A percentile compares a stretch with the other conserved stretches of the same genome.
phyloP scores from a whole-genome alignment of 1,140 invertebrate species.

The Drepana arcuata region DNA sequence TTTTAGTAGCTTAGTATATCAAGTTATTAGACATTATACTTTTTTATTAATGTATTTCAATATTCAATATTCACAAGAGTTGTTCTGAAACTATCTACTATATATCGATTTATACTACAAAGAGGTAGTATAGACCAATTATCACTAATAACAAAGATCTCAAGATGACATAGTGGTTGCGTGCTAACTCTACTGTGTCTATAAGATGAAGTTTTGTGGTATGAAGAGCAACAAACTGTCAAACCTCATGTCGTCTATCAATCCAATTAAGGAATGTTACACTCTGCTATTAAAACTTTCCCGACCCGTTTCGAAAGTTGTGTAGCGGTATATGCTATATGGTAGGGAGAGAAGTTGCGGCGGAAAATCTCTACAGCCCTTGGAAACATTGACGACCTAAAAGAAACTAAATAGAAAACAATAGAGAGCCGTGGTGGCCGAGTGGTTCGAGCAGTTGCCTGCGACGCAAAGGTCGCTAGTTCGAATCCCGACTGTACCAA shows the following conservation, averaged over 20 bases:
- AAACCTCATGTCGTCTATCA: constrained; percentile 18
- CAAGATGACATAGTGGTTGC: background rate
- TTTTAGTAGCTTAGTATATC: background rate
- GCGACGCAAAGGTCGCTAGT: background rate
- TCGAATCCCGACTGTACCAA: background rate
- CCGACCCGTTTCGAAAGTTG: constrained; percentile 30
- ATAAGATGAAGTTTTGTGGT: background rate
- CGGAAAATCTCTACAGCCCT: background rate
- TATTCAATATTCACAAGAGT: background rate
- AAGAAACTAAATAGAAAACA: background rate
- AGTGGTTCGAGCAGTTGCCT: too few species aligned
- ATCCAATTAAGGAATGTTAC: constrained; percentile 34
- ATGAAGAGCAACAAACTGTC: constrained; percentile 13
- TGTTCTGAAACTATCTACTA: background rate
- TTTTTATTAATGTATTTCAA: background rate
- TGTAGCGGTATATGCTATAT: constrained; percentile 11
- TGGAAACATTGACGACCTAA: background rate
- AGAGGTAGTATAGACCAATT: background rate
- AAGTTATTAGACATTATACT: background rate
- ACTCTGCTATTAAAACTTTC: constrained; percentile 39
- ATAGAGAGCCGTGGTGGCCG: too few species aligned
- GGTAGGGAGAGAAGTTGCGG: background rate
- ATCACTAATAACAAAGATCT: background rate
- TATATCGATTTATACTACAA: background rate
- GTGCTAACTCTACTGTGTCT: background rate